Evolutionary conservation across 2,113 vertebrate species (phyloP).

Genomic region (Macrotus californicus): DNA sequence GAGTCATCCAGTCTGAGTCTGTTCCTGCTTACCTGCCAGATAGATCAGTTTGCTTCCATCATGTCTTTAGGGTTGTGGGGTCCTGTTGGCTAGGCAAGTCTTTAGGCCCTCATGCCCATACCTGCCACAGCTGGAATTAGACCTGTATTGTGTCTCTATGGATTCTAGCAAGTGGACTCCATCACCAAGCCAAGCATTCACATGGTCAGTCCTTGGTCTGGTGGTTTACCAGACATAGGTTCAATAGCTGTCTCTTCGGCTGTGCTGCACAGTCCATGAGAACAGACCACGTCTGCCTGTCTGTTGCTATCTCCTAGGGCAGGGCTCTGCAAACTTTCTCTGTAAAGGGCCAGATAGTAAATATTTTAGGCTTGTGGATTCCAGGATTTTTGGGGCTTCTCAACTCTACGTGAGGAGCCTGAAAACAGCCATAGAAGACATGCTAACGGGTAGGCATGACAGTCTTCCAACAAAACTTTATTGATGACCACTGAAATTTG

Average conservation of each 20-base stretch:
- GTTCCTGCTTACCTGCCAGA: not conserved
- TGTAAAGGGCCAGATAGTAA: not conserved
- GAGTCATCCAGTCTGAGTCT: not conserved
- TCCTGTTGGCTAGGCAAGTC: not conserved
- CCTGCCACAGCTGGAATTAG: not conserved
- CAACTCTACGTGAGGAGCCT: too few species aligned
- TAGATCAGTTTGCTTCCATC: not conserved
- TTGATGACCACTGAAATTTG: not conserved
- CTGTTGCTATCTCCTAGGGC: not conserved
- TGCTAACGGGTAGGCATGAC: not conserved
- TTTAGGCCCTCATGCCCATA: not conserved
- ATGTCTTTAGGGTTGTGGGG: not conserved
- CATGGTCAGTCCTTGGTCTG: not conserved
- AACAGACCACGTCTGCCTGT: not conserved
- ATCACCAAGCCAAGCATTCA: not conserved
- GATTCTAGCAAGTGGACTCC: not conserved
- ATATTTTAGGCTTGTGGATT: not conserved
- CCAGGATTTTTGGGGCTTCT: not conserved
- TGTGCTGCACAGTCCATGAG: not conserved
- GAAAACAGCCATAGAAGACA: not conserved
- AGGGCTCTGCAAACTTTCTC: too few species aligned
- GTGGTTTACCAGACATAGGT: not conserved
- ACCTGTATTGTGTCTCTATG: fast-evolving
- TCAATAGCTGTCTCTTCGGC: not conserved
- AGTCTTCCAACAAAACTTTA: not conserved